A percentile compares a stretch with the other conserved stretches of the same genome.
phyloP scores from a whole-genome alignment of 2,113 vertebrate genomes.

The Archilochus colubris region DNA sequence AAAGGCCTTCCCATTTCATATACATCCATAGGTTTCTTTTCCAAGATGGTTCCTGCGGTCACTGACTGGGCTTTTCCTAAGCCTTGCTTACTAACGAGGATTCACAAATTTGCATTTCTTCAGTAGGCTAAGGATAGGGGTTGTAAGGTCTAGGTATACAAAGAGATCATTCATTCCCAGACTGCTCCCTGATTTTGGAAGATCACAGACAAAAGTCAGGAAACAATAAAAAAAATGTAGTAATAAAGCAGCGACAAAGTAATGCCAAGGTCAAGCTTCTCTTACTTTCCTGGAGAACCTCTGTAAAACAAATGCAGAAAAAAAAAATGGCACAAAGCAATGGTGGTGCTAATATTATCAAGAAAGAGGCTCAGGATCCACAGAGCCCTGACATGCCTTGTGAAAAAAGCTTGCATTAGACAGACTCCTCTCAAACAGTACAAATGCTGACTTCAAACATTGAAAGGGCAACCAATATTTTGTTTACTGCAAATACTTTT shows the following conservation, averaged over 20 bases:
- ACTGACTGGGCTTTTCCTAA: not conserved
- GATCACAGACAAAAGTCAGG: not conserved
- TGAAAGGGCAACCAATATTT: not conserved
- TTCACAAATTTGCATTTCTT: slow-evolving; percentile 19
- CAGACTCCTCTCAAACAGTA: not conserved
- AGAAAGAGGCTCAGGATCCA: not conserved
- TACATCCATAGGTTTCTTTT: not conserved
- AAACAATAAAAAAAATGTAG: not conserved
- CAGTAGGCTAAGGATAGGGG: not conserved
- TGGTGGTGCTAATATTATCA: not conserved
- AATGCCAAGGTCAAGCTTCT: not conserved
- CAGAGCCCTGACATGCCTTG: not conserved
- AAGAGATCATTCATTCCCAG: not conserved
- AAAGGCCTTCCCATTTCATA: not conserved
- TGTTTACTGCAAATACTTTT: slow-evolving; percentile 18
- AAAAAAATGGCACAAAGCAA: not conserved
- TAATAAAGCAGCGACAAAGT: not conserved
- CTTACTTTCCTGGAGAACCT: not conserved
- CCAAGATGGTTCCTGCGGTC: not conserved
- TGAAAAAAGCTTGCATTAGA: not conserved
- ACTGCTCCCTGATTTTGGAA: not conserved
- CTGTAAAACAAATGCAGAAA: not conserved
- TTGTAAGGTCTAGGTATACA: not conserved
- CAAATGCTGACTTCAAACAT: not conserved
- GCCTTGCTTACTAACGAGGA: not conserved